Evolutionary conservation across 2,113 vertebrate genomes (phyloP).

Genomic region (Scopus umbretta): DNA sequence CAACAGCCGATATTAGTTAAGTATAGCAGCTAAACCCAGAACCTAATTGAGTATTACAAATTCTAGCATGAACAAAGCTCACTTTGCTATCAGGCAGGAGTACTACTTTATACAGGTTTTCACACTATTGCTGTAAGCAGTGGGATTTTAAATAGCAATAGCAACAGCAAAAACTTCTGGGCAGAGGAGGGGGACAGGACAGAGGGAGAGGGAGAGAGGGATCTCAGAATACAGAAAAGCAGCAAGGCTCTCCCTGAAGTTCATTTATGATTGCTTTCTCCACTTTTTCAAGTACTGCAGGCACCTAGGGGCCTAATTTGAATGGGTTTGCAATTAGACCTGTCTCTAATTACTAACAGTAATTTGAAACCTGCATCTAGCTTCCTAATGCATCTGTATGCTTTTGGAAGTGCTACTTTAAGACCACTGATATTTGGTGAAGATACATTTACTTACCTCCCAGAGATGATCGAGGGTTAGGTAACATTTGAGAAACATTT

Average conservation of each 20-base stretch:
- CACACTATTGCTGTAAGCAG: not conserved
- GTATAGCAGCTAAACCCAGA: not conserved
- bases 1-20: not conserved
- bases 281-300: not conserved
- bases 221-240: not conserved
- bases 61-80: not conserved
- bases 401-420: not conserved
- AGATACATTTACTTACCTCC: constrained; percentile 26
- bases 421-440: not conserved
- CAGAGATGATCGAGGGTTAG: not conserved
- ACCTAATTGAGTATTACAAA: not conserved
- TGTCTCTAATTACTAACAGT: not conserved
- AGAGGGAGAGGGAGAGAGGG: too few species aligned
- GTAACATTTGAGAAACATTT: constrained; percentile 38
- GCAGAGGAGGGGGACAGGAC: not conserved
- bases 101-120: not conserved
- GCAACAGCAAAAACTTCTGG: not conserved
- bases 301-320: not conserved
- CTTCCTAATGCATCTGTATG: not conserved
- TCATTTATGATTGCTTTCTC: not conserved
- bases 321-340: not conserved
- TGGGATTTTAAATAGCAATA: not conserved
- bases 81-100: not conserved
- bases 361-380: not conserved
- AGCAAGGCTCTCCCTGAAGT: not conserved